phyloP scores from a whole-genome alignment of 2,888 invertebrate species.

The Spilosoma lubricipeda region DNA sequence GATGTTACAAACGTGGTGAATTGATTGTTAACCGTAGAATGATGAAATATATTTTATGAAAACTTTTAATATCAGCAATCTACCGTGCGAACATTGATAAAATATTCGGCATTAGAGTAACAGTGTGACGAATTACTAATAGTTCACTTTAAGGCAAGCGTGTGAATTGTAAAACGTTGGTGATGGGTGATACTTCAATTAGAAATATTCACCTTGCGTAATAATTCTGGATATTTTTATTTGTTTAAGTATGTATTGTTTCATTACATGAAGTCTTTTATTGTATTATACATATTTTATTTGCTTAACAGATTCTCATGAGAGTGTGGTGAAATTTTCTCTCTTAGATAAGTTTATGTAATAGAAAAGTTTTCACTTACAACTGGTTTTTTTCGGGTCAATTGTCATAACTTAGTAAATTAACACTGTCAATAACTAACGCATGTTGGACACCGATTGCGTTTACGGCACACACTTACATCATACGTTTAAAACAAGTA shows the following conservation, averaged over 20 bases:
- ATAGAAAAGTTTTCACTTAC: slow-evolving; percentile 17
- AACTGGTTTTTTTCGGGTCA: slow-evolving; percentile 22
- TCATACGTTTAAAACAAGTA: neutral
- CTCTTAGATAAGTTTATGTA: slow-evolving; percentile 17
- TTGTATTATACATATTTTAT: neutral
- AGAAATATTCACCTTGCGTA: slow-evolving; percentile 12
- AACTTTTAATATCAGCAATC: slow-evolving; percentile 13
- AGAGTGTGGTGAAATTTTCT: slow-evolving; percentile 2
- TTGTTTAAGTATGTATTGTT: slow-evolving; percentile 5
- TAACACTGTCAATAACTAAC: slow-evolving; percentile 7
- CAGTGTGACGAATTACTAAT: slow-evolving; percentile 23
- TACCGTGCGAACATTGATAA: slow-evolving; percentile 38
- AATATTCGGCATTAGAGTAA: slow-evolving; percentile 16
- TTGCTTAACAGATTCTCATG: slow-evolving; percentile 2
- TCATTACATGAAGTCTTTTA: slow-evolving; percentile 11
- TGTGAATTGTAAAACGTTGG: slow-evolving; percentile 17
- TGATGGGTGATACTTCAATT: slow-evolving; percentile 7
- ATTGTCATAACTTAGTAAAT: slow-evolving; percentile 2
- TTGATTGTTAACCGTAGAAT: slow-evolving; percentile 29
- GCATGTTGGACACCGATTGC: neutral
- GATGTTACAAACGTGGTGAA: neutral
- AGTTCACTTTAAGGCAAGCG: slow-evolving; percentile 20
- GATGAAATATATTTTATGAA: slow-evolving; percentile 25
- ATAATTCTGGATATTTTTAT: slow-evolving; percentile 11
- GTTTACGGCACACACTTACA: neutral